Conservation (phyloP, 1,140 invertebrate genomes). For the Steinernema feltiae region DNA sequence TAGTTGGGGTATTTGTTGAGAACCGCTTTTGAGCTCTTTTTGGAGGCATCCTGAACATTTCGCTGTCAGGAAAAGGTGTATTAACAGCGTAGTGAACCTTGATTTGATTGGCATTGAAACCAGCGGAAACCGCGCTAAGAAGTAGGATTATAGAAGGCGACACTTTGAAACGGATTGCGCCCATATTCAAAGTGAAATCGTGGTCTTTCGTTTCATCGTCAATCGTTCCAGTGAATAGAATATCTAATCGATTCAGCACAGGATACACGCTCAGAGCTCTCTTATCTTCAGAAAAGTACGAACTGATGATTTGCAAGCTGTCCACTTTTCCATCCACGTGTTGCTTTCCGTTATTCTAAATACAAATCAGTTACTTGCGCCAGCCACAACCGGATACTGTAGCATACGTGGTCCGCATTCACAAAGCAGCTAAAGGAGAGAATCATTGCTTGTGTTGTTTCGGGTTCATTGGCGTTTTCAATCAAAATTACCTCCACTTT, state of each 20-base stretch:
- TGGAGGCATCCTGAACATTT: slow-evolving; percentile 3
- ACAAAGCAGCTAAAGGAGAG: slow-evolving; percentile 70
- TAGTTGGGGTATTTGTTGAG: slow-evolving; percentile 48
- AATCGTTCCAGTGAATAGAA: slow-evolving; percentile 68
- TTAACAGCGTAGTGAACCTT: slow-evolving; percentile 6
- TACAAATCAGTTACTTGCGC: slow-evolving; percentile 2
- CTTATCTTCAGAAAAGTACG: slow-evolving; percentile 47
- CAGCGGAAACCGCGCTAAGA: slow-evolving; percentile 70
- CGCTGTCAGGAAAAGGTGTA: background rate
- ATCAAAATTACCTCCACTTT: slow-evolving; percentile 88
- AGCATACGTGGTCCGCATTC: slow-evolving; percentile 47
- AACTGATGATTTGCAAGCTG: slow-evolving; percentile 71
- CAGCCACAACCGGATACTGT: background rate
- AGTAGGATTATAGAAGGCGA: slow-evolving; percentile 77
- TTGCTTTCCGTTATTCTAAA: slow-evolving; percentile 36
- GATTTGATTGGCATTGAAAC: slow-evolving; percentile 65
- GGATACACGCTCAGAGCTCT: slow-evolving; percentile 54
- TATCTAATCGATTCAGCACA: slow-evolving; percentile 71
- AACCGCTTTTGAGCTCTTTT: slow-evolving; percentile 13
- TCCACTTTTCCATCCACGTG: slow-evolving; percentile 65
- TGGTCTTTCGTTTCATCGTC: slow-evolving; percentile 68
- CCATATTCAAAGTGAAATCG: slow-evolving; percentile 67
- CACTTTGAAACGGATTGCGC: slow-evolving; percentile 76
- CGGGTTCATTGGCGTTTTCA: slow-evolving; percentile 74
- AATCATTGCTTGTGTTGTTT: slow-evolving; percentile 79